Evolutionary conservation across 2,888 invertebrate species (phyloP).

Genomic region (Orchesellides sinensis): DNA sequence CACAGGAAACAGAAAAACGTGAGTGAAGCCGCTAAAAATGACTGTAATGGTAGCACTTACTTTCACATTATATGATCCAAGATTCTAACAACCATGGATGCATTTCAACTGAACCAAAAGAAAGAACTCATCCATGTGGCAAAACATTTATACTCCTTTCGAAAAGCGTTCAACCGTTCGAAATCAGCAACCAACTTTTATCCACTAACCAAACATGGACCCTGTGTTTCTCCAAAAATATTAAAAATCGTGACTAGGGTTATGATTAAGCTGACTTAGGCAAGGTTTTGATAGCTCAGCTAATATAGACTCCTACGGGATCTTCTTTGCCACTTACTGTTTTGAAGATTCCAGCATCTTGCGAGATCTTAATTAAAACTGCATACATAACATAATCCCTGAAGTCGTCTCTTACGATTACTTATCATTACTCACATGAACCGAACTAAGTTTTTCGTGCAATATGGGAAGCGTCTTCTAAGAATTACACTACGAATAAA

Average conservation of each 20-base stretch:
- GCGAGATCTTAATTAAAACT: conserved; percentile 58
- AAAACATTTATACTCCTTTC: conserved; percentile 7
- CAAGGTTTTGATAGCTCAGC: conserved; percentile 17
- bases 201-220: background rate
- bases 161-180: conserved; percentile 25
- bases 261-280: conserved; percentile 21
- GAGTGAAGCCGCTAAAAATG: conserved; percentile 28
- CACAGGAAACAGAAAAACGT: conserved; percentile 22
- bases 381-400: conserved; percentile 50
- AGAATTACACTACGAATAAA: too few relatives aligned
- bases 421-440: conserved; percentile 18
- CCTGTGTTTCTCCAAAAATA: conserved; percentile 19
- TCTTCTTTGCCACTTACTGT: conserved; percentile 10
- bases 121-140: conserved; percentile 8
- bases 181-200: conserved; percentile 2
- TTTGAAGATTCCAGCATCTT: conserved; percentile 20
- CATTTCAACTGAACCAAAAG: background rate
- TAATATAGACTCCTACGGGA: conserved; percentile 33
- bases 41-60: background rate
- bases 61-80: background rate
- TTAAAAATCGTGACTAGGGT: conserved; percentile 56
- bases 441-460: background rate
- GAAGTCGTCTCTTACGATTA: conserved; percentile 40
- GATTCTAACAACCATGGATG: background rate
- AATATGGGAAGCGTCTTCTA: background rate